Base-by-base conservation (phyloP, 2,797 vertebrate species). In the Myotis pilosus region DNA sequence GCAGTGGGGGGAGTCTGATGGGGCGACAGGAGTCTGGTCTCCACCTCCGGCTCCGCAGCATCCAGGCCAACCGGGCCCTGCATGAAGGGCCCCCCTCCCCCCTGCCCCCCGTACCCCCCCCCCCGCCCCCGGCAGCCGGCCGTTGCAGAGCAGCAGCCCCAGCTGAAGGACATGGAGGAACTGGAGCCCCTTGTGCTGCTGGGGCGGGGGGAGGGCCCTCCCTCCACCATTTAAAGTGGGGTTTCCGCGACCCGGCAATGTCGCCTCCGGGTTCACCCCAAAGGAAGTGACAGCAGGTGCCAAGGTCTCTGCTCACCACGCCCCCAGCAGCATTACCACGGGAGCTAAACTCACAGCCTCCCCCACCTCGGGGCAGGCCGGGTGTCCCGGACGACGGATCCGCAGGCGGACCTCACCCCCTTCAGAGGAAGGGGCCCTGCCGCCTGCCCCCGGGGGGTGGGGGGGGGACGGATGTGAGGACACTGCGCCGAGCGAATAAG, bases 101-200 rank as follows among this genome's bases (percentile, higher is more conserved):
- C 41, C 41, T 36, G 36, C 36, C 38, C 38, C 38, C 38, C 38
- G 38, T 4, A 4, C 4, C 22, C 74, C 9, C 15, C 25, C 19
- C 6, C 1, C 6, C 41, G 1, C 22, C 13, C 44, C 11, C 3
- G 41, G 41, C 41, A 41, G 41, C 41, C 53, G 17, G 44, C 36
- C 2, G 30, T 13, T 0, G 41, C 47, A 30, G 23, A 53, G 4
- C 20, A 38, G 49, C 11, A 4, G 6, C 49, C 19, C 2, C 15
- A 19, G 55, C 36, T 10, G 23, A 1, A 20, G 25, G 4, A 5
- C 0, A 1, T 4, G 19, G 30, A 8, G 38, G 57, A 4, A 20
- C 17, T 0, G 3, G 6, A 6, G 0, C 62, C 28, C 36, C 0
- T 0, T 2, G 57, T 1, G 1, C 76, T 6, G 23, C 2, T 23